Conservation (phyloP, 1,140 invertebrate genomes). For the Danaus plexippus region DNA sequence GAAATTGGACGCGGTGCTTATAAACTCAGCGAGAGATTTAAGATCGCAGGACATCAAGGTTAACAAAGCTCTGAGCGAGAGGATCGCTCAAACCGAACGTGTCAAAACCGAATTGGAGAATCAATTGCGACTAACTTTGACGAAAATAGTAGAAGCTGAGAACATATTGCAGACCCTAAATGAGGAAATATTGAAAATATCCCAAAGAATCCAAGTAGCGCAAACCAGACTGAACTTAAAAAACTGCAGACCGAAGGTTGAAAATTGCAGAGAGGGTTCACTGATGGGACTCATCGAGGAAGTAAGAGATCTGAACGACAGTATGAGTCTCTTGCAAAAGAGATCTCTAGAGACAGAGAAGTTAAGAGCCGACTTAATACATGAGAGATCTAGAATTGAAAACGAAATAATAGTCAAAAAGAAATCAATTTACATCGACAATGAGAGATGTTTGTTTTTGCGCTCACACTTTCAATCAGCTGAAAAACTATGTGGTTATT, state of each 20-base stretch:
- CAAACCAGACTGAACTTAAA: slow-evolving; percentile 82
- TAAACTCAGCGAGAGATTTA: slow-evolving; percentile 78
- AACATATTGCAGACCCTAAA: slow-evolving; percentile 76
- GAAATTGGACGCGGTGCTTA: slow-evolving; percentile 74
- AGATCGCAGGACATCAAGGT: slow-evolving; percentile 79
- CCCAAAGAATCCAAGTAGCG: slow-evolving; percentile 80
- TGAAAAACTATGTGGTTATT: slow-evolving; percentile 74
- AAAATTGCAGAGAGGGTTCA: slow-evolving; percentile 79
- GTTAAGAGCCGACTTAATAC: slow-evolving; percentile 73
- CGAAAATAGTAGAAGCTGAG: slow-evolving; percentile 78
- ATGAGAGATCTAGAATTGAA: slow-evolving; percentile 74
- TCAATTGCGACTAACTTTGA: slow-evolving; percentile 70
- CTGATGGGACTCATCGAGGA: slow-evolving; percentile 79
- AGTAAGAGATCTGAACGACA: slow-evolving; percentile 76
- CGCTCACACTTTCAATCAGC: slow-evolving; percentile 79
- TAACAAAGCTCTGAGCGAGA: slow-evolving; percentile 74
- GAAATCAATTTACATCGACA: slow-evolving; percentile 78
- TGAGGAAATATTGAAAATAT: slow-evolving; percentile 75
- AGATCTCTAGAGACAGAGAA: slow-evolving; percentile 76
- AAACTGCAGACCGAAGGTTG: slow-evolving; percentile 75
- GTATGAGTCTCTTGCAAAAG: slow-evolving; percentile 73
- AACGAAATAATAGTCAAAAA: slow-evolving; percentile 80
- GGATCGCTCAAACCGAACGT: slow-evolving; percentile 77
- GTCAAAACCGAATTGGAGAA: slow-evolving; percentile 76
- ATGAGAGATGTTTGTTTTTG: slow-evolving; percentile 75